Conservation (phyloP, 2,888 invertebrate species). For the Chrysolina haemoptera region DNA sequence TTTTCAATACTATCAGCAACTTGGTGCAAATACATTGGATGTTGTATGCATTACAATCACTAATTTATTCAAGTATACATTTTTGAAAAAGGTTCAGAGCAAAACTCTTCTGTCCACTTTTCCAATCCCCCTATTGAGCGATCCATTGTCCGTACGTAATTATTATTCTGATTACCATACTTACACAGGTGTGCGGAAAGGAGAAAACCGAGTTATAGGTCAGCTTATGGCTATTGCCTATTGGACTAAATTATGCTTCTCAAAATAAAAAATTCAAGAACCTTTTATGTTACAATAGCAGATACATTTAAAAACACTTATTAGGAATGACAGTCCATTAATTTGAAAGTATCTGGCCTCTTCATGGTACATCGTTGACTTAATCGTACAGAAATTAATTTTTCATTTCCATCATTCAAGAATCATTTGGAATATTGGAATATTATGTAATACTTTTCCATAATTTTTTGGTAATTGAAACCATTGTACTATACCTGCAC, state of each 20-base stretch:
- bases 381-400: not conserved
- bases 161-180: not conserved
- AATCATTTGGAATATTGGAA: too few relatives aligned
- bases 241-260: not conserved
- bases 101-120: too few relatives aligned
- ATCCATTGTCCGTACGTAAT: not conserved
- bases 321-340: not conserved
- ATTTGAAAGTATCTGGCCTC: not conserved
- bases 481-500: slow-evolving; percentile 75
- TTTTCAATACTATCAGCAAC: too few relatives aligned
- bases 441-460: too few relatives aligned
- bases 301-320: not conserved
- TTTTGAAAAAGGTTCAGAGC: too few relatives aligned
- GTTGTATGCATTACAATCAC: too few relatives aligned
- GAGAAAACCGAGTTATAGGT: not conserved
- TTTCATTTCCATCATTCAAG: not conserved
- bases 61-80: too few relatives aligned
- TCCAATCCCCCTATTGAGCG: too few relatives aligned
- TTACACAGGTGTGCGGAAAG: not conserved
- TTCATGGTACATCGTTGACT: not conserved
- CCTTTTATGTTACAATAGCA: not conserved
- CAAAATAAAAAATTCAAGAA: not conserved
- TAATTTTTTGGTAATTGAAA: too few relatives aligned
- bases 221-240: not conserved
- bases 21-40: too few relatives aligned